Percentiles rank a stretch among this genome's conserved stretches.
Conservation (phyloP, 1,140 invertebrate genomes). For the Cydia fagiglandana region DNA sequence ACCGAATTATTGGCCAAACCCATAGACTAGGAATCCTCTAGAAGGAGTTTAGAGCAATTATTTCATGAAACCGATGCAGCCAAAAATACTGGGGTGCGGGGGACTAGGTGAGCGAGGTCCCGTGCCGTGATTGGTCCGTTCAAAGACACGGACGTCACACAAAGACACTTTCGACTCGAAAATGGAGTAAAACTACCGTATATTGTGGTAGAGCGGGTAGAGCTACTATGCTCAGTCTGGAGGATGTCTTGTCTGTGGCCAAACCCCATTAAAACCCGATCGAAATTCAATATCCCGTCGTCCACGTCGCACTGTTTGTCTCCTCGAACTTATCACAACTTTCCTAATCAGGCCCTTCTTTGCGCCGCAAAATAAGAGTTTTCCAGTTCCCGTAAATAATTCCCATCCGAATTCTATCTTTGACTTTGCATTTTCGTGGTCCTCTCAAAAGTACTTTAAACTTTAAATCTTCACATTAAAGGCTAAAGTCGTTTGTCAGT, state of each 20-base stretch:
- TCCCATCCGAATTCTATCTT: conserved; percentile 71
- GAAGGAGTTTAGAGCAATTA: too few species aligned
- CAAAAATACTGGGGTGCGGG: too few species aligned
- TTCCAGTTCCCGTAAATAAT: conserved; percentile 63
- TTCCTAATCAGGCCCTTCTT: conserved; percentile 65
- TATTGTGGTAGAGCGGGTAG: too few species aligned
- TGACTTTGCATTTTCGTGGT: conserved; percentile 55
- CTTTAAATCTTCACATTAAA: conserved; percentile 47
- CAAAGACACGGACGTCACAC: too few species aligned
- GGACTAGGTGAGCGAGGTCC: too few species aligned
- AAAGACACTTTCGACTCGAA: too few species aligned
- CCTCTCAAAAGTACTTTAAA: conserved; percentile 46
- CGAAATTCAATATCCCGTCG: conserved; percentile 39
- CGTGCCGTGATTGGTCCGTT: too few species aligned
- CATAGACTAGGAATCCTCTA: too few species aligned
- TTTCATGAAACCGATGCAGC: too few species aligned
- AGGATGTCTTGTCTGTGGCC: too few species aligned
- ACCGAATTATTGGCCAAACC: conserved; percentile 32
- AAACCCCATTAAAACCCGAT: conserved; percentile 35
- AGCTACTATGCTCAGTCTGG: too few species aligned
- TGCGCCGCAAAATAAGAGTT: conserved; percentile 64
- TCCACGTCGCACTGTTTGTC: conserved; percentile 51
- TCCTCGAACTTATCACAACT: conserved; percentile 65
- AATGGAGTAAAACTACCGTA: too few species aligned
- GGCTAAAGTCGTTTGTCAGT: conserved; percentile 45